Conservation (phyloP, 2,113 vertebrate species). For the Columbina picui region DNA sequence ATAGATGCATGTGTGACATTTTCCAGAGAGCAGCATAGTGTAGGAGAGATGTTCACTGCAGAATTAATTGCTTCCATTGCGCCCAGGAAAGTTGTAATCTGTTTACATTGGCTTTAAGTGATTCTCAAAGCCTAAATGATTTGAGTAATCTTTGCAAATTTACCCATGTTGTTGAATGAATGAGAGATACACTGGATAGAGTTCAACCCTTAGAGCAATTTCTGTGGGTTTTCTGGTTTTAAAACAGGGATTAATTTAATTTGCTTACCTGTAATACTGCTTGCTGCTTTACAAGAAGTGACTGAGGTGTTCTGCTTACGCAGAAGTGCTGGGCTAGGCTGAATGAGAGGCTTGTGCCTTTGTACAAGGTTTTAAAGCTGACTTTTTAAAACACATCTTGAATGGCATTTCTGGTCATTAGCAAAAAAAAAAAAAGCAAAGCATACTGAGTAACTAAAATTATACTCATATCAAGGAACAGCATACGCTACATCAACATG, state of each 20-base stretch:
- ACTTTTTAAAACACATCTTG: not conserved
- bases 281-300: not conserved
- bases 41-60: not conserved
- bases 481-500: not conserved
- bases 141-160: not conserved
- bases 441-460: not conserved
- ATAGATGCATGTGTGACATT: not conserved
- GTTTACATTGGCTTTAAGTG: not conserved
- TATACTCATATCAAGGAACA: not conserved
- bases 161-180: not conserved
- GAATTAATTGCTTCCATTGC: not conserved
- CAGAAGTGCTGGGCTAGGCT: not conserved
- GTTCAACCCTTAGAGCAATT: not conserved
- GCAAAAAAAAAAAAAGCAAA: not conserved
- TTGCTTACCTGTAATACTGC: not conserved
- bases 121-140: not conserved
- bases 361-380: not conserved
- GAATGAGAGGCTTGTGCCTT: not conserved
- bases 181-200: not conserved
- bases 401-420: not conserved
- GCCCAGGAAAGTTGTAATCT: not conserved
- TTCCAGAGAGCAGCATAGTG: not conserved
- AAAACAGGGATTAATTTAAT: not conserved
- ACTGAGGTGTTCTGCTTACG: not conserved
- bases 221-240: not conserved